A percentile compares a stretch with the other conserved stretches of the same genome.
These are phyloP conservation scores for Epicauta chinensis DNA, from an alignment of 1,140 invertebrate genomes.

Conservation along the genomic window DNA sequence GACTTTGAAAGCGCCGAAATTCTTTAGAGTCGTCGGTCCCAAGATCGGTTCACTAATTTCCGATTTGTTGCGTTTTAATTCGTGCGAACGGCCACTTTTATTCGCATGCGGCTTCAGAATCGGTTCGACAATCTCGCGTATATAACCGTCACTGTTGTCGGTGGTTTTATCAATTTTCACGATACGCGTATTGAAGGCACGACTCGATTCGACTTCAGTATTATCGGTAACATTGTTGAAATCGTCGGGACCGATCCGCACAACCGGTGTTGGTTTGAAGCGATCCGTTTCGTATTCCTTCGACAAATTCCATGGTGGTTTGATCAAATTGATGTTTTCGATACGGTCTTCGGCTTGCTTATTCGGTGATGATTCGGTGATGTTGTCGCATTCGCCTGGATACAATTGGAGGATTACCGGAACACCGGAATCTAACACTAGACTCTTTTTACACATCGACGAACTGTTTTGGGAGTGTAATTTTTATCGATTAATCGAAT, in stretches of 20 bases:
- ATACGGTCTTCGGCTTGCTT: slow-evolving; percentile 25
- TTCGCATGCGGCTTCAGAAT: slow-evolving; percentile 43
- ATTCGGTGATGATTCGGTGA: slow-evolving; percentile 38
- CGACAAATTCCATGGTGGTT: neutral
- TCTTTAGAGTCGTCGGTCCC: slow-evolving; percentile 50
- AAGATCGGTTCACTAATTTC: slow-evolving; percentile 70
- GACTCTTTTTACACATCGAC: slow-evolving; percentile 69
- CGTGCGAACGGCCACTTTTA: slow-evolving; percentile 46
- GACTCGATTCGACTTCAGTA: slow-evolving; percentile 47
- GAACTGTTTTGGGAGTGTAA: slow-evolving; percentile 45
- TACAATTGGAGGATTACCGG: slow-evolving; percentile 65
- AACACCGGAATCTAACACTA: slow-evolving; percentile 67
- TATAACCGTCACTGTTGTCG: slow-evolving; percentile 7
- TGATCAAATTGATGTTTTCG: slow-evolving; percentile 14
- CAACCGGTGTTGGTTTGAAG: slow-evolving; percentile 40
- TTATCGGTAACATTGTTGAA: slow-evolving; percentile 1
- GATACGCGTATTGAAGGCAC: slow-evolving; percentile 54
- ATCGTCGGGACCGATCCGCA: slow-evolving; percentile 36
- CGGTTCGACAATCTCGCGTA: slow-evolving; percentile 46
- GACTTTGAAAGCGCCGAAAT: slow-evolving; percentile 15
- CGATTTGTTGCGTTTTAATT: slow-evolving; percentile 42
- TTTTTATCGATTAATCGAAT: neutral
- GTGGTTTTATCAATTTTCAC: slow-evolving; percentile 45
- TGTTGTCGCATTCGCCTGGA: slow-evolving; percentile 63
- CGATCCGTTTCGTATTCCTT: slow-evolving; percentile 6